These are phyloP conservation scores for Puma concolor DNA, from an alignment of 2,113 vertebrate genomes.

Conservation along the genomic window DNA sequence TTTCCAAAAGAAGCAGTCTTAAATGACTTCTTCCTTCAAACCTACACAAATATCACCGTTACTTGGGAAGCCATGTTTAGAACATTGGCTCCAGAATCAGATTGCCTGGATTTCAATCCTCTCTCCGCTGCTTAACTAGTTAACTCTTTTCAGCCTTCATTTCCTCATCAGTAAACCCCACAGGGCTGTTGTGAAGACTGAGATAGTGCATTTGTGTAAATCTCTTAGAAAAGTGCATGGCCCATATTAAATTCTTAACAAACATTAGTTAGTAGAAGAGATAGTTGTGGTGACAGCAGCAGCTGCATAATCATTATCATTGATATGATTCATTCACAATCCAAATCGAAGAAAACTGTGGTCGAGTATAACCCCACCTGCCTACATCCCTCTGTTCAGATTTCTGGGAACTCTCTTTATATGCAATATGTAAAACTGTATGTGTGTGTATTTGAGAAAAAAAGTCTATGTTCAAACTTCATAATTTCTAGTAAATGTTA, in stretches of 20 bases:
- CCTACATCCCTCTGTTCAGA: neutral
- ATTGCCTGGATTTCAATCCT: neutral
- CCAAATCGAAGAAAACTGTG: neutral
- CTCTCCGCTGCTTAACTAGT: neutral
- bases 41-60: too few relatives aligned
- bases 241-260: neutral
- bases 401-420: neutral
- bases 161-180: neutral
- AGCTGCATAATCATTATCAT: too few relatives aligned
- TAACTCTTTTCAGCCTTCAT: neutral
- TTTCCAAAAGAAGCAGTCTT: neutral
- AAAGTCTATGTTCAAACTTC: neutral
- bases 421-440: neutral
- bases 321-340: neutral
- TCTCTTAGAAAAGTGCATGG: neutral
- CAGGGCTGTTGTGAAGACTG: neutral
- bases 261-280: neutral
- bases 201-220: neutral
- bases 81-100: neutral
- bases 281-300: fast-evolving
- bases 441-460: neutral
- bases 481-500: neutral
- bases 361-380: neutral
- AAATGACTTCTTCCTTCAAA: neutral
- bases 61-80: neutral